Conservation (phyloP, 2,113 vertebrate genomes). For the Corythoichthys intestinalis region DNA sequence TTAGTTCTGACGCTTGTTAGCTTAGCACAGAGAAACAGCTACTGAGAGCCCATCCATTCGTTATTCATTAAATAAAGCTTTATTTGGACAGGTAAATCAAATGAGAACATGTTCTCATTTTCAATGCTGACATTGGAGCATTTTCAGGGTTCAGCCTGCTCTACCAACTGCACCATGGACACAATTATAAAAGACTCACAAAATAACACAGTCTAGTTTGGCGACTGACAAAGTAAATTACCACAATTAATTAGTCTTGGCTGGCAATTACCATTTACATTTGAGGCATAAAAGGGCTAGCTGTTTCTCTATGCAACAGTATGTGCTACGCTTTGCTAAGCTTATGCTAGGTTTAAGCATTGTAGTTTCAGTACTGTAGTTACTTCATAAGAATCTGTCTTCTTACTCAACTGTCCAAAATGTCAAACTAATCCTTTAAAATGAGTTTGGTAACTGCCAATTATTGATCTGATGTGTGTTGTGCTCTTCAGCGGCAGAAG, state of each 20-base stretch:
- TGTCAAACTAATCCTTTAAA: slow-evolving; percentile 11
- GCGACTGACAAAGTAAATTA: not conserved
- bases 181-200: not conserved
- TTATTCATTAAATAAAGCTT: not conserved
- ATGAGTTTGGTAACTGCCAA: not conserved
- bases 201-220: not conserved
- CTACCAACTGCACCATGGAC: too few species aligned
- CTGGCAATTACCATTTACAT: not conserved
- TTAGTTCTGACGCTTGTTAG: not conserved
- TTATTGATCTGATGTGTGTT: slow-evolving; percentile 13
- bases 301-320: not conserved
- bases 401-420: slow-evolving; percentile 9
- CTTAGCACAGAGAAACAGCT: slow-evolving; percentile 1
- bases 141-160: too few species aligned
- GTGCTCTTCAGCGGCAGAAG: slow-evolving; percentile 70
- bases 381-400: not conserved
- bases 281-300: not conserved
- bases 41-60: not conserved
- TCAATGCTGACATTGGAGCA: too few species aligned
- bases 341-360: not conserved
- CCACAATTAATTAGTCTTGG: not conserved
- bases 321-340: not conserved
- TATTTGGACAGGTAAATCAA: too few species aligned
- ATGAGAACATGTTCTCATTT: too few species aligned
- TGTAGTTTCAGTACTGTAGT: not conserved